Conservation (phyloP, 2,113 vertebrate species). For the Isurus oxyrinchus region DNA sequence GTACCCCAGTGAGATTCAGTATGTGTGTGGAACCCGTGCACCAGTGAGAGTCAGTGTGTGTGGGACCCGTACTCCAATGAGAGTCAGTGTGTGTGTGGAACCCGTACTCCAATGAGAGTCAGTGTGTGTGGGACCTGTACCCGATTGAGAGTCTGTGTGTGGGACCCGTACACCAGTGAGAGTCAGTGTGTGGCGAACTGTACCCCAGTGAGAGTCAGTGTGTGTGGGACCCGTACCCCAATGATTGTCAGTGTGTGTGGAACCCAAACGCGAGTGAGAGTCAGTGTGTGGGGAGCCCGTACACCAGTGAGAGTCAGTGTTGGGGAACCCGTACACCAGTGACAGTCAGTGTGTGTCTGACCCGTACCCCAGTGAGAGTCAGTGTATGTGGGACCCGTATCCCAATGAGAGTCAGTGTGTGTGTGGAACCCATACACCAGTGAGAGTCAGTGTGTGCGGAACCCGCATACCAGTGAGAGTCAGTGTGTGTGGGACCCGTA, state of each 20-base stretch:
- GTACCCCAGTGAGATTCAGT: no score
- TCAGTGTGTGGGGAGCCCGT: background rate
- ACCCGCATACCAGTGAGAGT: background rate
- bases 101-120: background rate
- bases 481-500: background rate
- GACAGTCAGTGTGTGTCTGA: background rate
- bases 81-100: background rate
- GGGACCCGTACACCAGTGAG: background rate
- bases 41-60: background rate
- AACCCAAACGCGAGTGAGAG: no score
- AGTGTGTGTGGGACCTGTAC: no score
- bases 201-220: background rate
- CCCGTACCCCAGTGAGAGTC: background rate
- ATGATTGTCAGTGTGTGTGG: background rate
- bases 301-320: no score
- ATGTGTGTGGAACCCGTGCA: background rate
- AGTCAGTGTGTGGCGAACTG: background rate
- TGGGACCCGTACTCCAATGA: background rate
- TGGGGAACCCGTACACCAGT: background rate
- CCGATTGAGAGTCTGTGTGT: no score
- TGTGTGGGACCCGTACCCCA: background rate
- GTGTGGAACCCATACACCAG: no score
- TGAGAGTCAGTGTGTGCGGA: no score
- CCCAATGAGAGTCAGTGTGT: no score
- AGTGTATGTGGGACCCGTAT: background rate